phyloP scores from a whole-genome alignment of 2,888 invertebrate species.

The Amphipyra berbera region DNA sequence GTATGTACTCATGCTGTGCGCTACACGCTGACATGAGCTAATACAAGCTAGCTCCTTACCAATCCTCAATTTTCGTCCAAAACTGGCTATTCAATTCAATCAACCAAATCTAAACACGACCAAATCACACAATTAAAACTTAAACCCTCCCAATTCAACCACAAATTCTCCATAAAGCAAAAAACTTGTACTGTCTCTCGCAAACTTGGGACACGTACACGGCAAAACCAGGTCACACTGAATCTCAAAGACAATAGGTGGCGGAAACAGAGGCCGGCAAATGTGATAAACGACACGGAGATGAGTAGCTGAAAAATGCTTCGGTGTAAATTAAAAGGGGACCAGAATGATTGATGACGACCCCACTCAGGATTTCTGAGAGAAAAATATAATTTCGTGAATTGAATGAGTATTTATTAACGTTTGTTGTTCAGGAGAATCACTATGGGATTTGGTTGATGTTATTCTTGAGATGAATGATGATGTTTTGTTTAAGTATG shows the following conservation, averaged over 20 bases:
- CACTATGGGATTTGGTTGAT: constrained; percentile 48
- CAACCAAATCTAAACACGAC: constrained; percentile 8
- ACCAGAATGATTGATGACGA: constrained; percentile 75
- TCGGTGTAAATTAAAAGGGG: constrained; percentile 79
- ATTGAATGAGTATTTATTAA: constrained; percentile 65
- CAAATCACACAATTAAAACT: constrained; percentile 12
- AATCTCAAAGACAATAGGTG: constrained; percentile 76
- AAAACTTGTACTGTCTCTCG: constrained; percentile 56
- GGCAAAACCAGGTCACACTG: constrained; percentile 71
- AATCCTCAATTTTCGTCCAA: no score
- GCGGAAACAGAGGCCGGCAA: constrained; percentile 65
- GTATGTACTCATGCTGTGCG: no score
- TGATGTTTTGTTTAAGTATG: constrained; percentile 41
- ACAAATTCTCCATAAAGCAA: constrained; percentile 52
- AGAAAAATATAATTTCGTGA: constrained; percentile 68
- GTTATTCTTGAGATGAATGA: constrained; percentile 49
- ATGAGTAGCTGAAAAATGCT: constrained; percentile 80
- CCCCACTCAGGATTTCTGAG: constrained; percentile 53
- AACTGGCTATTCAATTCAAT: constrained; percentile 1
- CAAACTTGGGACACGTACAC: constrained; percentile 53
- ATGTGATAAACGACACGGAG: constrained; percentile 80
- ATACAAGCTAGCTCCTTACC: no score
- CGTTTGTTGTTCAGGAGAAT: constrained; percentile 48
- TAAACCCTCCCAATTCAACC: constrained; percentile 27
- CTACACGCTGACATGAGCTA: no score